A percentile compares a stretch with the other conserved stretches of the same genome.
Evolutionary conservation across 2,797 vertebrate genomes (phyloP).

Genomic region (Tragelaphus eurycerus): DNA sequence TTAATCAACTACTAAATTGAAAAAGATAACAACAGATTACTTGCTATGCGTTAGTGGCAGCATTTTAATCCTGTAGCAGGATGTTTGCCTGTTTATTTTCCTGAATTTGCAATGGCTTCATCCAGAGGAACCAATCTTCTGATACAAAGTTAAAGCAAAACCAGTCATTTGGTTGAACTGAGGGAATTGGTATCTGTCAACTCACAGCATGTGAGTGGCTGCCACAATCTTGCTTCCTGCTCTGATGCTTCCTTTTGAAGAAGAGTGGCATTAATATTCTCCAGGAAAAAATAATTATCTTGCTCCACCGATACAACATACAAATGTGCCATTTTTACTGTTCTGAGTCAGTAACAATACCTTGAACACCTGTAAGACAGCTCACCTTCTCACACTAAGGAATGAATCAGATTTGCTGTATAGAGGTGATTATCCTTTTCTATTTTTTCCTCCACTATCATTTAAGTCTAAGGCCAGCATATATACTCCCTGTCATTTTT

Average conservation of each 20-base stretch:
- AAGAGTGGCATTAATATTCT: not conserved
- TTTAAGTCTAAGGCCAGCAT: conserved; percentile 59
- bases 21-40: not conserved
- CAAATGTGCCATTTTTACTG: not conserved
- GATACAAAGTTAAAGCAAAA: not conserved
- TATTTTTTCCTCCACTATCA: conserved; percentile 51
- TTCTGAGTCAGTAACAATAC: conserved; percentile 1
- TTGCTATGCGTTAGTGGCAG: not conserved
- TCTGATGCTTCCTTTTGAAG: not conserved
- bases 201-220: not conserved
- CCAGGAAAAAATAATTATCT: not conserved
- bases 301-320: not conserved
- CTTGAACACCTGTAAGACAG: not conserved
- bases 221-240: not conserved
- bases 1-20: not conserved
- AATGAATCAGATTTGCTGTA: conserved; percentile 6
- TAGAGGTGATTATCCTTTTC: conserved; percentile 29
- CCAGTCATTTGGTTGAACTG: not conserved
- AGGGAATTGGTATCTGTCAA: not conserved
- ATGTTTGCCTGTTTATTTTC: not conserved
- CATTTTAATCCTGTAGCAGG: not conserved
- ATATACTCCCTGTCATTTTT: conserved; percentile 56
- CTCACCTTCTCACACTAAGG: not conserved
- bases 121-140: not conserved
- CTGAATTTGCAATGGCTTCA: not conserved